Evolutionary conservation across 2,797 vertebrate species (phyloP), one percentile per base, ranked within the genome.

Genomic region (Rhyacichthys aspro): DNA sequence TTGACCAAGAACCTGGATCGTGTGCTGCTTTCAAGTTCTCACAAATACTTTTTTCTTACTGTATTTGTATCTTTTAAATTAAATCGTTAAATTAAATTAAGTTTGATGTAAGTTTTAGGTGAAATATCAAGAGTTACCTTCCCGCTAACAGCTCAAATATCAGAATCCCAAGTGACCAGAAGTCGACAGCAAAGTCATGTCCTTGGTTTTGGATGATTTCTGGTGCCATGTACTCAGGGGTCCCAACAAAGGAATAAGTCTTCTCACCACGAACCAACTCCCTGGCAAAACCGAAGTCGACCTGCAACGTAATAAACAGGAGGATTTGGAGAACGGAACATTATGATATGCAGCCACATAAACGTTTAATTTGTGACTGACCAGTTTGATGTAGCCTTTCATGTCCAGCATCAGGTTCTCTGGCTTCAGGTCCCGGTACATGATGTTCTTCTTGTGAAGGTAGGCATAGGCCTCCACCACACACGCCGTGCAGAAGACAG

Each of bases 231-330:
- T 95, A 94, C 83, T 94, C 93, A 0, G 94, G 93, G 12, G 94
- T 94, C 0, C 94, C 92, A 0, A 94, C 94, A 67, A 95, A 95
- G 0, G 94, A 94, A 67, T 92, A 95, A 1, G 92, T 94, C 82
- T 95, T 95, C 49, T 93, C 93, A 2, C 93, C 94, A 0, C 85
- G 82, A 43, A 66, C 72, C 76, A 95, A 63, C 48, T 93, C 91
- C 75, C 92, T 93, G 12, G 94, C 92, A 64, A 96, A 96, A 16
- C 94, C 95, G 70, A 95, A 96, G 81, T 95, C 94, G 55, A 95
- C 93, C 94, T 96, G 59, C 1, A 38, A 37, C 16, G 37, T 10
- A 8, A 63, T 2, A 61, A 12, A 55, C 2, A 23, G 12, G 11
- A 8, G 6, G 41, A 37, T 3, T 50, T 43, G 19, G 11, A 48